Base-by-base conservation (phyloP, 1,140 invertebrate species). In the Heliconius hewitsoni region DNA sequence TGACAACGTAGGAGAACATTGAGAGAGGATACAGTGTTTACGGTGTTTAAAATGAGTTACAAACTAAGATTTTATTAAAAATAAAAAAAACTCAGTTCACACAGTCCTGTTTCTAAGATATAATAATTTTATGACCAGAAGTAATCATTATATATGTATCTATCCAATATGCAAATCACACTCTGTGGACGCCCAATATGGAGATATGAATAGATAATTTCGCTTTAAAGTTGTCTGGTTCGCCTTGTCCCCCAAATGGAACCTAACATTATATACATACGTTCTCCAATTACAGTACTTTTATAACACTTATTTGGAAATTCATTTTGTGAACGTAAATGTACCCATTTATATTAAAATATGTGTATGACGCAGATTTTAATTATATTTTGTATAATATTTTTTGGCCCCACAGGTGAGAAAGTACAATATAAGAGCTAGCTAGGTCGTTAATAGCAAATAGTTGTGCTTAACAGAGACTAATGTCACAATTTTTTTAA, bases 141-240 rank as follows among this genome's bases (percentile, higher is more conserved):
- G 19, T 60, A 23, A 60, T 23, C 27, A 60, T 11, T 27, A 11
- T 23, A 8, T 60, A 60, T 60, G 8, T 60, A 3, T 60, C 42
- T 60, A 3, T 27, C 42, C 42, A 27, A 57, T 75, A 75, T 57
- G 73, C 42, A 23, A 66, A 66, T 66, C 30, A n/a, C 23, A 1
- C 60, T 30, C 11, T 13, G 60, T 66, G 8, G 9, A 66, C 60
- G 60, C 60, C 60, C 60, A 66, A 66, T 66, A 66, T 66, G n/a
- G 60, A 27, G 23, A 66, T 66, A 23, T 66, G 60, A 30, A 66
- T 66, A 66, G 60, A 66, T 66, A 66, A 66, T 66, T 66, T 66
- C 23, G 23, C 60, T 66, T 30, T 66, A 66, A 66, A 66, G 60
- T 66, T 66, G 60, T 66, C 60, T 66, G 60, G 60, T 66, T 66